A percentile compares a stretch with the other conserved stretches of the same genome.
Evolutionary conservation across 1,140 invertebrate species (phyloP).

Genomic region (Diorhabda sublineata): DNA sequence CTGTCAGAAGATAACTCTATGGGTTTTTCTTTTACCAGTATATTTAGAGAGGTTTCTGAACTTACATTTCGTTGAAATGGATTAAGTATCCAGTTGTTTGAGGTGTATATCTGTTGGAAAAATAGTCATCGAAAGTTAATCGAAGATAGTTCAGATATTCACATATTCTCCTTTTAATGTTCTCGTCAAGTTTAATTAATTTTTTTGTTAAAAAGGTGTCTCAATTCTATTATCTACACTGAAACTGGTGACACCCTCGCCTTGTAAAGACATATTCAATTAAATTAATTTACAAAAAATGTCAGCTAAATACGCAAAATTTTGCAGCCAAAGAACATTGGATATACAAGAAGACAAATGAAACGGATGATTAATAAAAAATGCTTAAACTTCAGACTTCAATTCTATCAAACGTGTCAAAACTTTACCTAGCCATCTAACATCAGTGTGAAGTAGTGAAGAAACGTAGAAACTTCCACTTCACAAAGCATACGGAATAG

Average conservation of each 20-base stretch:
- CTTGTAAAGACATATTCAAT: background rate
- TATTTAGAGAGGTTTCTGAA: no score
- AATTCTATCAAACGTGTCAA: background rate
- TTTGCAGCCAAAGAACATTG: background rate
- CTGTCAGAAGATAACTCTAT: no score
- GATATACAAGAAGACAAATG: background rate
- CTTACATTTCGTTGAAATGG: no score
- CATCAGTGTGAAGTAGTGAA: background rate
- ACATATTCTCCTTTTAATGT: background rate
- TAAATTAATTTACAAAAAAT: background rate
- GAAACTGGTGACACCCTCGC: background rate
- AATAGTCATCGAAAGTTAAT: background rate
- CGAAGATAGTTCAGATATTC: background rate
- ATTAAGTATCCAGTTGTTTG: no score
- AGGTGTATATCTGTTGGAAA: background rate
- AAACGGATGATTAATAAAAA: background rate
- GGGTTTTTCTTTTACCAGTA: no score
- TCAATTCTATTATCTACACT: background rate
- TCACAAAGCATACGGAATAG: background rate
- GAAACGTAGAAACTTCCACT: background rate
- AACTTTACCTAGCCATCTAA: background rate
- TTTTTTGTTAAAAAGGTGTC: background rate
- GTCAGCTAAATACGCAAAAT: background rate
- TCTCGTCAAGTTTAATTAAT: background rate
- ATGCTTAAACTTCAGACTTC: background rate